Base-by-base conservation (phyloP, 1,140 invertebrate genomes). In the Nephotettix cincticeps region DNA sequence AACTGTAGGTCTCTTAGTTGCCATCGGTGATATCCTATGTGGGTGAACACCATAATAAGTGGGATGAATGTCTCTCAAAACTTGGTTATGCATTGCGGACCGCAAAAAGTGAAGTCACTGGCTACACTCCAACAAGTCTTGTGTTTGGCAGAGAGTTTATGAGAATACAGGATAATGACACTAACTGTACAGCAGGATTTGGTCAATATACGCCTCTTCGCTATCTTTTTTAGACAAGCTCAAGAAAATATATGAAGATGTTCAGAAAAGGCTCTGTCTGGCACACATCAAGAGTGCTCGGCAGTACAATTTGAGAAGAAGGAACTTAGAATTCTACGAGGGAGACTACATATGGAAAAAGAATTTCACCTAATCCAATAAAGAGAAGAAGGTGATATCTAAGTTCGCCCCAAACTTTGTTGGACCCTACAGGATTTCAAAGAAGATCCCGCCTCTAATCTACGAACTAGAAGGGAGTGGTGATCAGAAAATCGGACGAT, bases 341-440 rank as follows among this genome's bases (percentile, higher is more conserved):
- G 75, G 68, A 0, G 64, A 75, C 23, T 2, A 56, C 19, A 71
- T 76, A 1, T 11, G 70, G 0, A 29, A 61, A 1, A 40, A 27
- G n/a, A 68, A 69, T 3, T 72, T 70, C 69, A 17, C 21, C 0
- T 54, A 71, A 17, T 76, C 75, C 0, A 32, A 43, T 40, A 63
- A 64, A 1, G 36, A 32, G 11, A 36, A 72, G 14, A 13, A 68
- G 0, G 67, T 69, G 19, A 36, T 70, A 1, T 67, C 71, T 14
- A 75, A 73, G 28, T 43, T 76, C 0, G 75, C 47, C 4, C 45
- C 40, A n/a, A 69, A 67, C 6, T 76, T 56, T 27, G 36, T 58
- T 0, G 74, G 74, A 61, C 69, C 69, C 66, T 70, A 66, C 69
- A 32, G n/a, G 11, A 27, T 70, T n/a, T 27, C 13, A 4, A 27